Base-by-base conservation (phyloP, 2,888 invertebrate species). In the Cyaniris semiargus region DNA sequence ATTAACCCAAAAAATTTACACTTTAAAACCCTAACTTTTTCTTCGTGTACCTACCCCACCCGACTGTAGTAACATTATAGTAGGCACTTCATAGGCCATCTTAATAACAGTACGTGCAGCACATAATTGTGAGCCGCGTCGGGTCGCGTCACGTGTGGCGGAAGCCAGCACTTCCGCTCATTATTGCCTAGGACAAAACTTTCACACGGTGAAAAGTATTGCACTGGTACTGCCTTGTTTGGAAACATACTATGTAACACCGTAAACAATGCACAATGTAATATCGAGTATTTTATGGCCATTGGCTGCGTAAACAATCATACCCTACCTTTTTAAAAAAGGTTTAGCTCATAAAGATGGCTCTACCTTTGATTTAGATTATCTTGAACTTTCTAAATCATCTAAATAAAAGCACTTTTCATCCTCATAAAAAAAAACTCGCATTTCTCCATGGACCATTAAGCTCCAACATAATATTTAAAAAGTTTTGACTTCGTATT, bases 111-210 rank as follows among this genome's bases (percentile, higher is more conserved):
- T 66, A 38, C 34, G 21, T 60, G 66, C 31, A n/a, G 13, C n/a
- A 60, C 58, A 34, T 60, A 58, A 76, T 34, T 70, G 31, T 70
- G 18, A n/a, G 34, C 27, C 70, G 76, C 48, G 48, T 77, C 56
- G 70, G 77, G 75, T 79, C 31, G 76, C 76, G 60, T 79, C 81
- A 80, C 79, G 79, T 78, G 78, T 76, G 58, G 48, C 80, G 81
- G 81, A 81, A 81, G 79, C 34, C 76, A 75, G 70, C 71, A 79
- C 79, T 79, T 82, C 82, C 81, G 80, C 76, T 76, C 78, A 70
- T 78, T 79, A 80, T 80, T 78, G 71, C 79, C 76, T 70, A 78
- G 75, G 78, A 78, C 34, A 44, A 70, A 77, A 78, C 78, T 80
- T 79, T 79, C 78, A 76, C 79, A 71, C 74, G 72, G 13, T 75